Conservation (phyloP, 92 coral and sea anemone genomes). For the Anthopleura xanthogrammica region DNA sequence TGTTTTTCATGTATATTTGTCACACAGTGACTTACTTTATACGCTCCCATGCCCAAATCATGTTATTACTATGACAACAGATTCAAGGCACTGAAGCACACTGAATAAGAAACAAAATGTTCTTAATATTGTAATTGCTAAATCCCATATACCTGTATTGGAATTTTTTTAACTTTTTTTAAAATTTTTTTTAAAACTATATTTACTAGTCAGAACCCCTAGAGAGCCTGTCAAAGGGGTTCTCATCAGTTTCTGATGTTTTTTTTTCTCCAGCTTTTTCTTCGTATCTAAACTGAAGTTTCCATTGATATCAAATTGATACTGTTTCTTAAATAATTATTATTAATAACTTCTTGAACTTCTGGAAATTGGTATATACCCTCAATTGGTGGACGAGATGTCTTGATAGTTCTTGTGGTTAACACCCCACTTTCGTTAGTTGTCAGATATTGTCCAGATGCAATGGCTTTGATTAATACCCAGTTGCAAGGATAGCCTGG, state of each 20-base stretch:
- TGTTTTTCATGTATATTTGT: not conserved
- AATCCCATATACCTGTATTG: no score
- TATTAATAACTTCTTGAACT: not conserved
- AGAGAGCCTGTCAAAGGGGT: no score
- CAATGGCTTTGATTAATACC: not conserved
- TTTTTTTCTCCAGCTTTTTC: not conserved
- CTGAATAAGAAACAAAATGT: not conserved
- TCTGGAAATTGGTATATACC: not conserved
- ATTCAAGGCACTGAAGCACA: conserved; percentile 6
- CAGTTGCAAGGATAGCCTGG: not conserved
- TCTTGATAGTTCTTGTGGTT: not conserved
- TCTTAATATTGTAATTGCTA: not conserved
- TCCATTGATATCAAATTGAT: not conserved
- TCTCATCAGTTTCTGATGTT: no score
- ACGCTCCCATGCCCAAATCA: conserved; percentile 7
- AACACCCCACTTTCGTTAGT: not conserved
- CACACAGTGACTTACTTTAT: conserved; percentile 31
- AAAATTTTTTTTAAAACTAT: no score
- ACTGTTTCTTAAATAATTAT: not conserved
- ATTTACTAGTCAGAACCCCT: no score
- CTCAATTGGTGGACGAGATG: not conserved
- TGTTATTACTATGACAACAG: conserved; percentile 1
- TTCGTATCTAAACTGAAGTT: not conserved
- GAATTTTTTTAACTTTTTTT: no score
- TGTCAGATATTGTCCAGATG: not conserved